Base-by-base conservation (phyloP, 2,113 vertebrate genomes). In the Colistium nudipinnis region DNA sequence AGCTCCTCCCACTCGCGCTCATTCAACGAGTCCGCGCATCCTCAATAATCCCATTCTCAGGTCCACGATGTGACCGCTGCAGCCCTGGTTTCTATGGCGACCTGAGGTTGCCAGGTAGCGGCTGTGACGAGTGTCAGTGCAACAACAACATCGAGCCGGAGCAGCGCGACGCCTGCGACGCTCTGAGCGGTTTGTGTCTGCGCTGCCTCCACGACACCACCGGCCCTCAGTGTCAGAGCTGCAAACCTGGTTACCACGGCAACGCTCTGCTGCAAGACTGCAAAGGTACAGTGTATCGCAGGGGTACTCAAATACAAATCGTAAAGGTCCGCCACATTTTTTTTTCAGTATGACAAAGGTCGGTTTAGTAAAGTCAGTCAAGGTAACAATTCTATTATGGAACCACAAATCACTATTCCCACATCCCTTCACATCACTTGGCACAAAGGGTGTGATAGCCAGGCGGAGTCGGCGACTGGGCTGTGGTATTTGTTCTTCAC, bases 241-340 rank as follows among this genome's bases (percentile, higher is more conserved):
- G 96, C 82, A 94, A 84, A 80, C 92, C 91, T 0, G 95, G 95
- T 12, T 93, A 94, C 84, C 94, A 94, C 47, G 95, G 96, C 54
- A 93, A 94, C 3, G 94, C 96, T 5, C 25, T 93, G 16, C 24
- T 68, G 62, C 94, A 92, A 72, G 92, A 89, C 78, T 98, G 96
- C 89, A 94, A 24, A 91, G 94, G 96, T 96, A 92, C 84, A 9
- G 25, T n/a, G n/a, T n/a, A n/a, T n/a, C n/a, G n/a, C n/a, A n/a
- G n/a, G n/a, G n/a, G n/a, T n/a, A n/a, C n/a, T n/a, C n/a, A n/a
- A n/a, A n/a, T n/a, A n/a, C n/a, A n/a, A n/a, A n/a, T n/a, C n/a
- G n/a, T n/a, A n/a, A n/a, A n/a, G n/a, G n/a, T n/a, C n/a, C n/a
- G n/a, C n/a, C n/a, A n/a, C n/a, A n/a, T n/a, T n/a, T n/a, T n/a